Evolutionary conservation across 2,113 vertebrate genomes (phyloP).

Genomic region (Mus spicilegus): DNA sequence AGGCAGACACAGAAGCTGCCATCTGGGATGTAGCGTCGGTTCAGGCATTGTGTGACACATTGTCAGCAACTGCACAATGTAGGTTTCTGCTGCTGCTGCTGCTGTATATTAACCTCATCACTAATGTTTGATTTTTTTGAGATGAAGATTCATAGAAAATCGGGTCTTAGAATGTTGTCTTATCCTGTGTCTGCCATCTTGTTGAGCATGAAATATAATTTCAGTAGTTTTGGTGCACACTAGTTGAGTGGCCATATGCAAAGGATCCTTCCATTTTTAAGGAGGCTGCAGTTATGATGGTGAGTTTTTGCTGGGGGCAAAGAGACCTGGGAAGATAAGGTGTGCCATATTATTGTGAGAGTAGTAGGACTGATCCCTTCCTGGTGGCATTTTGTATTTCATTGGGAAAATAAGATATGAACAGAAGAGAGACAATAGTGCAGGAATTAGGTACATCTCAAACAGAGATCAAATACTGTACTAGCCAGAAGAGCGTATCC

Average conservation of each 20-base stretch:
- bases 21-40: not conserved
- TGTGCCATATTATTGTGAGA: not conserved
- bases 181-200: not conserved
- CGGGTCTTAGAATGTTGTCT: not conserved
- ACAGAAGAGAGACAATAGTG: not conserved
- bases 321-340: not conserved
- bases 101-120: not conserved
- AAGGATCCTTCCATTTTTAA: not conserved
- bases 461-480: not conserved
- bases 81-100: not conserved
- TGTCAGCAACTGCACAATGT: not conserved
- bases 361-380: not conserved
- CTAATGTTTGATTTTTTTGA: not conserved
- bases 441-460: not conserved
- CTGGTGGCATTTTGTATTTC: not conserved
- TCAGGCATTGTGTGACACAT: not conserved
- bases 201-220: not conserved
- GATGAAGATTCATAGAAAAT: not conserved
- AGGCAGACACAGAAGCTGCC: not conserved
- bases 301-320: not conserved
- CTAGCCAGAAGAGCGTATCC: not conserved
- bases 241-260: not conserved
- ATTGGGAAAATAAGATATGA: not conserved
- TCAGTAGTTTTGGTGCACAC: not conserved
- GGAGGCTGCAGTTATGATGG: not conserved